These are phyloP conservation scores for Drosophila melanosoma DNA, from an alignment of 2,888 invertebrate genomes.

Conservation along the genomic window DNA sequence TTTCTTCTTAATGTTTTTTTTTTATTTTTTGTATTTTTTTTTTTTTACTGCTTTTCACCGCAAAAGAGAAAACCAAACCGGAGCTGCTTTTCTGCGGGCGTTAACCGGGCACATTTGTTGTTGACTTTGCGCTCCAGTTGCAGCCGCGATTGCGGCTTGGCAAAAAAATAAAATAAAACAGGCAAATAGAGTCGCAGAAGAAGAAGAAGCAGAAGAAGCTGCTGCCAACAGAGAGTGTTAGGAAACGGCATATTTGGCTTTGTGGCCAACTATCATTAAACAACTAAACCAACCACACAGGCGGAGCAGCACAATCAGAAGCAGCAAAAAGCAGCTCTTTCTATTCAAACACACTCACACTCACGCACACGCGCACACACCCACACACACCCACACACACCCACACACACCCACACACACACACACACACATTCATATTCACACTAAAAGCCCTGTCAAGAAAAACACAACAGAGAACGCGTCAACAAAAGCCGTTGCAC, in stretches of 20 bases:
- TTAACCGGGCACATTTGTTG: conserved; percentile 72
- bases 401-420: conserved; percentile 12
- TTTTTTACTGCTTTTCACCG: conserved; percentile 20
- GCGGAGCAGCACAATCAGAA: conserved; percentile 24
- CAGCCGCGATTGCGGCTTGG: conserved; percentile 48
- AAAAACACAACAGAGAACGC: conserved; percentile 41
- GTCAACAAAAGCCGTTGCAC: conserved; percentile 40
- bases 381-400: conserved; percentile 28
- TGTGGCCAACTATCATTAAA: conserved; percentile 73
- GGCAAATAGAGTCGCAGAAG: conserved; percentile 7
- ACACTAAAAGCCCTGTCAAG: conserved; percentile 30
- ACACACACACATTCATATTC: conserved; percentile 11
- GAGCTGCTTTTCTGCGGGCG: conserved; percentile 69
- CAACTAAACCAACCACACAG: conserved; percentile 65
- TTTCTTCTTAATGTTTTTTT: conserved; percentile 30
- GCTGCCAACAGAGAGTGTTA: conserved; percentile 25
- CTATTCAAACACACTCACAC: conserved; percentile 3
- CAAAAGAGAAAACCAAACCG: conserved; percentile 7
- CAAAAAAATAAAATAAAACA: conserved; percentile 23
- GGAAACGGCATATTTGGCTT: conserved; percentile 69
- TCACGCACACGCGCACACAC: conserved; percentile 10
- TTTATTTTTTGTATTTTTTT: conserved; percentile 19
- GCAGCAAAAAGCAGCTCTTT: conserved; percentile 28
- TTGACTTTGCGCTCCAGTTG: conserved; percentile 78
- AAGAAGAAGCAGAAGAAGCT: conserved; percentile 1